phyloP scores from a whole-genome alignment of 1,140 invertebrate species.

The Dufourea novaeangliae region DNA sequence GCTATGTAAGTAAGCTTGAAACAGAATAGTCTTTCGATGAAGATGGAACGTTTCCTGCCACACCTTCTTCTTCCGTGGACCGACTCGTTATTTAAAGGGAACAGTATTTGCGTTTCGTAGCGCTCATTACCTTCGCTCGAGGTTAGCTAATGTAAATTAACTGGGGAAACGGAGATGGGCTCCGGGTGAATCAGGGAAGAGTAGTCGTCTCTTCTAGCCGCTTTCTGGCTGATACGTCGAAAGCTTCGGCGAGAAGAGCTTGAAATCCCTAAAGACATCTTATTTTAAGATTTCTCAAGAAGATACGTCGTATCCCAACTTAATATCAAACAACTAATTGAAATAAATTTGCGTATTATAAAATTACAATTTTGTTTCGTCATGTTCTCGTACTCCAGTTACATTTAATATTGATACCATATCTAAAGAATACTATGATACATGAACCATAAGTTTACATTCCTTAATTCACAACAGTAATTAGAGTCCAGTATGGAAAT shows the following conservation, averaged over 20 bases:
- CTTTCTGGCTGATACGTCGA: background rate
- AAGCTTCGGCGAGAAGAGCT: background rate
- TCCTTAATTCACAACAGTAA: too few species aligned
- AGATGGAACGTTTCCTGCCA: constrained; percentile 12
- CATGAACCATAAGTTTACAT: too few species aligned
- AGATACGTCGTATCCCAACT: background rate
- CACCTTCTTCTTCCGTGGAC: background rate
- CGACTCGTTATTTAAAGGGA: constrained; percentile 3
- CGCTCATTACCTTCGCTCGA: constrained; percentile 29
- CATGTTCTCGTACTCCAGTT: too few species aligned
- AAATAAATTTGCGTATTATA: background rate
- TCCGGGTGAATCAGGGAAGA: background rate
- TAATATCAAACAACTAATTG: background rate
- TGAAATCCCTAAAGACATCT: background rate
- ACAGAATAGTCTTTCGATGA: background rate
- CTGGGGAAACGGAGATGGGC: background rate
- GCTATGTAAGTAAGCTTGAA: background rate
- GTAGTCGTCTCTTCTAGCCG: background rate
- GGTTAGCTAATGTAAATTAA: constrained; percentile 22
- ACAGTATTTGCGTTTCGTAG: constrained; percentile 27
- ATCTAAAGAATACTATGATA: too few species aligned
- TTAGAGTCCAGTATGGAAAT: too few species aligned
- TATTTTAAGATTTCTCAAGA: background rate
- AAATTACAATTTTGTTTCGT: background rate
- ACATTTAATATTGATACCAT: too few species aligned